Percentiles rank a stretch among this genome's conserved stretches.
phyloP scores from a whole-genome alignment of 2,113 vertebrate genomes.

The Oreocharis arfaki region DNA sequence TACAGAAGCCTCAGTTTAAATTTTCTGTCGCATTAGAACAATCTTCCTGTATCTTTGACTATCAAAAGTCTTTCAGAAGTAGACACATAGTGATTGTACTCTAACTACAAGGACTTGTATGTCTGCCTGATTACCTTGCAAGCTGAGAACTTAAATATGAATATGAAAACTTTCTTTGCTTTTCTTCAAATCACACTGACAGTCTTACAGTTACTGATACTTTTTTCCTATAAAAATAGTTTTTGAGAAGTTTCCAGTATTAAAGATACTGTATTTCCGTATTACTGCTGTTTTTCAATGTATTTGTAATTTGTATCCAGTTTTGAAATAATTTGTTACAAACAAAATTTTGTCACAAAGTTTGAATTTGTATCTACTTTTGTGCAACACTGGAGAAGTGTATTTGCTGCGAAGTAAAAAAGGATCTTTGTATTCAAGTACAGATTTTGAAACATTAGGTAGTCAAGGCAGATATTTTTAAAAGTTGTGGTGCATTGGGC shows the following conservation, averaged over 20 bases:
- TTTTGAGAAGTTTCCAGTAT: not conserved
- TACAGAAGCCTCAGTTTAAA: not conserved
- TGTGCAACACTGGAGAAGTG: not conserved
- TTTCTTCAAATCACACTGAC: not conserved
- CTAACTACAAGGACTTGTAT: not conserved
- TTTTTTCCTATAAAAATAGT: not conserved
- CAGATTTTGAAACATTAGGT: not conserved
- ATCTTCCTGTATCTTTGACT: not conserved
- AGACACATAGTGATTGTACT: not conserved
- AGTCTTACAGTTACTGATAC: not conserved
- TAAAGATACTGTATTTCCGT: not conserved
- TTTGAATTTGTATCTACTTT: not conserved
- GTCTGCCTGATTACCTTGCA: not conserved
- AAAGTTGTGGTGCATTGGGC: not conserved
- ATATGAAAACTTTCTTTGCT: not conserved
- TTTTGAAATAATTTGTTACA: not conserved
- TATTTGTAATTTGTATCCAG: not conserved
- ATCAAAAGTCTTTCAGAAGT: not conserved
- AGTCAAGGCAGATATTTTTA: not conserved
- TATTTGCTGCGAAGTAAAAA: not conserved
- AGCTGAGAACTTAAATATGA: not conserved
- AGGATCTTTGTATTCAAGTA: not conserved
- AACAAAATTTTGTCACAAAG: not conserved
- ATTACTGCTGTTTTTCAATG: not conserved
- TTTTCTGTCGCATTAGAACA: not conserved